A percentile compares a stretch with the other conserved stretches of the same genome.
Conservation (phyloP, 1,140 invertebrate genomes). For the Nylanderia fulva region DNA sequence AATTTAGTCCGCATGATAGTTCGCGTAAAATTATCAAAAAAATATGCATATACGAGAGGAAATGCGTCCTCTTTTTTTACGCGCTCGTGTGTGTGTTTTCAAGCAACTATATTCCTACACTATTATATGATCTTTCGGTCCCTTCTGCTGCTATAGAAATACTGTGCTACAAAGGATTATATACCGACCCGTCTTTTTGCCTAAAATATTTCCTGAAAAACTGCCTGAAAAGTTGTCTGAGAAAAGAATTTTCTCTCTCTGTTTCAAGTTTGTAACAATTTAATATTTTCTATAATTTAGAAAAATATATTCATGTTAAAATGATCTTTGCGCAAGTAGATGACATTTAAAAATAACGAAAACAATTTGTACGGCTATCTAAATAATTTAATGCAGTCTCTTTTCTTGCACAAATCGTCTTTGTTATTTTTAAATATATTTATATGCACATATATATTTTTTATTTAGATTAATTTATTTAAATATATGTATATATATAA, state of each 20-base stretch:
- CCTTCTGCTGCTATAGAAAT: conserved; percentile 75
- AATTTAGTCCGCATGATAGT: conserved; percentile 4
- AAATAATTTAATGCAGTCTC: not conserved
- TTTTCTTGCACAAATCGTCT: not conserved
- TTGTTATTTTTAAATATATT: too few relatives aligned
- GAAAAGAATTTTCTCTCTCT: conserved; percentile 21
- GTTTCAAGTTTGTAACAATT: too few relatives aligned
- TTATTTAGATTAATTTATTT: too few relatives aligned
- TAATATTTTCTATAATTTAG: too few relatives aligned
- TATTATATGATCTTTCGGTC: conserved; percentile 75
- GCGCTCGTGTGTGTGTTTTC: not conserved
- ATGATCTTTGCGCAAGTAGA: not conserved
- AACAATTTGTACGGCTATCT: not conserved
- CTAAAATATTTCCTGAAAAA: conserved; percentile 67
- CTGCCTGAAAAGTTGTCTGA: conserved; percentile 64
- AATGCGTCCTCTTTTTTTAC: not conserved
- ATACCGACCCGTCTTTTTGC: conserved; percentile 68
- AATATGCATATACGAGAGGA: conserved; percentile 22
- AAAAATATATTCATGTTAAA: not conserved
- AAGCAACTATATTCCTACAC: conserved; percentile 45
- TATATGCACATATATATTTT: too few relatives aligned
- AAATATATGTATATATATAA: not conserved
- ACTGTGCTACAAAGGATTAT: conserved; percentile 62
- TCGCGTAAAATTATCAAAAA: conserved; percentile 49
- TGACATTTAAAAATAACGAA: not conserved